These are phyloP conservation scores for Corythoichthys intestinalis DNA, from an alignment of 2,113 vertebrate species.

Conservation along the genomic window DNA sequence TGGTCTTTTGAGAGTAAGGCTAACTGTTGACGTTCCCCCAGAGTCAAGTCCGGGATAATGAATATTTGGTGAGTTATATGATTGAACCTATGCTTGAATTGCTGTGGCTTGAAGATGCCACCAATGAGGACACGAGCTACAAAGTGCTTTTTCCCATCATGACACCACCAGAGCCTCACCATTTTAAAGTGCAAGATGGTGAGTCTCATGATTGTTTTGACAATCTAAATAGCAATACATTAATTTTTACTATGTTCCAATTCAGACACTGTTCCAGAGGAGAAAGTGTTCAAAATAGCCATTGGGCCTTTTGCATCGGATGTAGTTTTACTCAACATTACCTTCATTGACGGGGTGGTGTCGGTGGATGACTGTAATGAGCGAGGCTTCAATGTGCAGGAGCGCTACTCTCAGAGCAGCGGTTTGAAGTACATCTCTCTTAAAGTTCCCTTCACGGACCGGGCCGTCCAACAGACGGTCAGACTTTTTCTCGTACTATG, in stretches of 20 bases:
- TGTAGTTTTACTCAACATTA: conserved; percentile 70
- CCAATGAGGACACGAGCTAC: conserved; percentile 61
- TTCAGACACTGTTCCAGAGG: conserved; percentile 55
- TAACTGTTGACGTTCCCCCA: conserved; percentile 17
- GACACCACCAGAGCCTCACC: conserved; percentile 39
- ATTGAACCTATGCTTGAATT: conserved; percentile 72
- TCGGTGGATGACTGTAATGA: conserved; percentile 41
- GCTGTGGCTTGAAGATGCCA: conserved; percentile 59
- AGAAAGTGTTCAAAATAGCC: conserved; percentile 60
- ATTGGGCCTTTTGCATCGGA: conserved; percentile 72
- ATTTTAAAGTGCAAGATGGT: conserved; percentile 53
- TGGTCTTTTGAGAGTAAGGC: neutral
- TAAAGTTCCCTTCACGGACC: conserved; percentile 64
- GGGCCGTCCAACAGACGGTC: conserved; percentile 60
- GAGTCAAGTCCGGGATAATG: conserved; percentile 50
- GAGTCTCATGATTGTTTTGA: conserved; percentile 9
- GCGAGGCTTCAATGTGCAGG: conserved; percentile 54
- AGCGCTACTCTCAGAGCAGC: conserved; percentile 52
- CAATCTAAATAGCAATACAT: neutral
- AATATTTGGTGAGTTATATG: conserved; percentile 50
- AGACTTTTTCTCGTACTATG: neutral
- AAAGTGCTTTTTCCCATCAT: conserved; percentile 68
- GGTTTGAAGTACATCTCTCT: conserved; percentile 61
- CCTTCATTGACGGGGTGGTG: conserved; percentile 46
- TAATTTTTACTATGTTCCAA: neutral